Evolutionary conservation across 2,888 invertebrate species (phyloP), one percentile per base, ranked within the genome.

Genomic region (Stegana nigrithorax): DNA sequence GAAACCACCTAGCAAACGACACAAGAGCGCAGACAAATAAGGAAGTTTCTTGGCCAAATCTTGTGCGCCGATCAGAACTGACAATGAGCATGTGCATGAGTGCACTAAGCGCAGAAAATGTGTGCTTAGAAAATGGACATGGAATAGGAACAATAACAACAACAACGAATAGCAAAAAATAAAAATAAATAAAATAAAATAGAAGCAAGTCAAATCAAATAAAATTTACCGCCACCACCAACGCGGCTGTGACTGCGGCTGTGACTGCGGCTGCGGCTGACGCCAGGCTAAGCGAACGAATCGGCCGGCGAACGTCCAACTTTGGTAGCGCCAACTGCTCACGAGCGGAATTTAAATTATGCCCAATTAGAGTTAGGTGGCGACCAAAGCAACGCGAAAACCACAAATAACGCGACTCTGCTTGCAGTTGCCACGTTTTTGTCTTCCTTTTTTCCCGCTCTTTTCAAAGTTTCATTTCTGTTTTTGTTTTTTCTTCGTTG

Each of bases 271-370:
- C n/a, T n/a, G n/a, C n/a, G n/a, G n/a, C 17, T 55, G 53, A 55
- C 53, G 53, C 53, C 53, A 32, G 32, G 12, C 29, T 6, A 23
- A 32, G 32, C 17, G 1, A 51, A 17, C 51, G 19, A 53, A 21
- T 10, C 19, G 36, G 53, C 47, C 47, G 19, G 21, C 45, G 45
- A 45, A 14, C 14, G 44, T 62, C 73, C 73, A 74, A 77, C 70
- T 73, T 79, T 77, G 77, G 79, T 77, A 75, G 79, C 79, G 79
- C 79, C 75, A 79, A 75, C 79, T 77, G 80, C 82, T 82, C 82
- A 82, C 82, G 83, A 82, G 70, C 75, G 82, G 82, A 83, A 82
- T 82, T 82, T 82, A 82, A 82, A 82, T 82, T 82, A 82, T 83
- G 82, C 81, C 82, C 82, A 82, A 82, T 82, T 82, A 82, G 75